These are phyloP conservation scores for Trilocha varians DNA, from an alignment of 2,888 invertebrate species.

Conservation along the genomic window DNA sequence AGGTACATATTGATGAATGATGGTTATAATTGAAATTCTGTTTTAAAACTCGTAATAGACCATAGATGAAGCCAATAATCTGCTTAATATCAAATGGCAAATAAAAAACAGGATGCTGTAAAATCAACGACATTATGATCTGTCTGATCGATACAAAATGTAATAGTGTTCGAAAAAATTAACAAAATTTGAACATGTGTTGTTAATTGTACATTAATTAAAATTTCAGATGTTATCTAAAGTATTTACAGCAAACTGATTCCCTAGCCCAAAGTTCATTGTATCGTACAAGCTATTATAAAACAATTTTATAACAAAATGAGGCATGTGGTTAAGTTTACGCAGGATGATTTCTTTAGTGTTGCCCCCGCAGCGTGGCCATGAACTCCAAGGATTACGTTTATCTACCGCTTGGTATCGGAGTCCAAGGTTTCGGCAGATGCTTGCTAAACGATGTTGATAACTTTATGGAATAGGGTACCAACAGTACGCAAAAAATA, in stretches of 20 bases:
- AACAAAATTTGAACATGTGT: background rate
- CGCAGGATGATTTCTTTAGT: conserved; percentile 35
- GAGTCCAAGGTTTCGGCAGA: conserved; percentile 53
- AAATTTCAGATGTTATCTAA: conserved; percentile 3
- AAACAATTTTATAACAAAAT: background rate
- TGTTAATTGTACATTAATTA: background rate
- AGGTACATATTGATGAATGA: too few relatives aligned
- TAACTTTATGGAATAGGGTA: conserved; percentile 27
- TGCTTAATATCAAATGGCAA: background rate
- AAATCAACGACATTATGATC: background rate
- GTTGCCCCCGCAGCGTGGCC: conserved; percentile 41
- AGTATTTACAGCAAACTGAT: conserved; percentile 4
- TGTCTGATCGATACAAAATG: background rate
- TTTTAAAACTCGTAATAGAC: too few relatives aligned
- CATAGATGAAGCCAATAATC: background rate
- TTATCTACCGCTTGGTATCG: conserved; percentile 49
- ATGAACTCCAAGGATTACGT: conserved; percentile 46
- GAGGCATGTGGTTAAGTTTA: conserved; percentile 18
- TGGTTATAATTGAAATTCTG: too few relatives aligned
- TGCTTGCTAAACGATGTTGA: conserved; percentile 49
- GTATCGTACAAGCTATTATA: conserved; percentile 3
- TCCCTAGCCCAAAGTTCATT: conserved; percentile 4
- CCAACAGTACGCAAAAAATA: background rate
- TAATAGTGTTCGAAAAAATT: background rate
- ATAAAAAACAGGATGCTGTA: background rate